phyloP scores from a whole-genome alignment of 30 jellyfish, hydroid and myxozoan genomes.

The Cassiopea andromeda region DNA sequence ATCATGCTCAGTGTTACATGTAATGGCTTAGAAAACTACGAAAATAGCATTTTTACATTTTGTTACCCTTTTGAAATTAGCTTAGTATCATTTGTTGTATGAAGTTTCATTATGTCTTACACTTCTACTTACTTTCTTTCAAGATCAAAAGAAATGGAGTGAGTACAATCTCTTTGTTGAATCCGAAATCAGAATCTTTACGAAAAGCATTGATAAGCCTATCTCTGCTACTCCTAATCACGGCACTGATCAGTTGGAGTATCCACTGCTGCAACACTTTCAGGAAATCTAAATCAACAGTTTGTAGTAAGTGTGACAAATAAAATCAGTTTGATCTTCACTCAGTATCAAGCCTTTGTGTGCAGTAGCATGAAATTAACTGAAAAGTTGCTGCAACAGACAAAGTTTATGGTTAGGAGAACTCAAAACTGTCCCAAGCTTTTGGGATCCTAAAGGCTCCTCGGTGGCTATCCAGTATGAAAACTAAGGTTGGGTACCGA shows the following conservation, averaged over 20 bases:
- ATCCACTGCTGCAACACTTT: neutral
- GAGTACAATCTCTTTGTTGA: neutral
- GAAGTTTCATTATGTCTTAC: neutral
- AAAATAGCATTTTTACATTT: no score
- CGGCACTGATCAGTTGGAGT: neutral
- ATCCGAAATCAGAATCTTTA: neutral
- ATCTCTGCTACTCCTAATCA: neutral
- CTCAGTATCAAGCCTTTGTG: neutral
- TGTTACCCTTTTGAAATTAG: no score
- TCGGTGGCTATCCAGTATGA: no score
- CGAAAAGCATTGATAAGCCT: constrained; percentile 1
- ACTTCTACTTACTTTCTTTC: neutral
- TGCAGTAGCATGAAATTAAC: no score
- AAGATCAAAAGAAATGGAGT: neutral
- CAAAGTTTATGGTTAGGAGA: no score
- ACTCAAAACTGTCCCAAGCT: no score
- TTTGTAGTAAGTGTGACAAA: neutral
- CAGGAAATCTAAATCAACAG: neutral
- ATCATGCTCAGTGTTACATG: no score
- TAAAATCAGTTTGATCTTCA: neutral
- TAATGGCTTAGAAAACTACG: no score
- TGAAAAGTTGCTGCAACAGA: no score
- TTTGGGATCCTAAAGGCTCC: no score
- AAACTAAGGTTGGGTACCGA: no score
- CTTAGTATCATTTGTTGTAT: no score